A percentile compares a stretch with the other conserved stretches of the same genome.
Conservation (phyloP, 2,888 invertebrate species). For the Copidosoma aretas region DNA sequence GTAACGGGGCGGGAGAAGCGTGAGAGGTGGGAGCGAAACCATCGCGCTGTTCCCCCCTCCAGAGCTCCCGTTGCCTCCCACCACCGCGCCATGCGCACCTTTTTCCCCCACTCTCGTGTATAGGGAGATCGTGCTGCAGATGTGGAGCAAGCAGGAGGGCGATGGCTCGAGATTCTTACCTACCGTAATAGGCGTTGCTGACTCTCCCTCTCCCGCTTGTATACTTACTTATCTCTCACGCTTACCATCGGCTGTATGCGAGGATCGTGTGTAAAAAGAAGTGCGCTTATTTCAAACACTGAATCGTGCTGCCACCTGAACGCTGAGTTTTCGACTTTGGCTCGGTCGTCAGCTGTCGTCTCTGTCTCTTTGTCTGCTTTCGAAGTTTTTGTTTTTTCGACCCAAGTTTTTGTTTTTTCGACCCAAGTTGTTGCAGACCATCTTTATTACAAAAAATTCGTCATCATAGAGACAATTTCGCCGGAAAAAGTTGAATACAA, state of each 20-base stretch:
- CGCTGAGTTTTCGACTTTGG: slow-evolving; percentile 43
- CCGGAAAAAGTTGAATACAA: too few relatives aligned
- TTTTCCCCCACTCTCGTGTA: slow-evolving; percentile 1
- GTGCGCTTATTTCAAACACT: slow-evolving; percentile 47
- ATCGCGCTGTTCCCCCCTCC: neutral
- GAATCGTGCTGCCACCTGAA: slow-evolving; percentile 61
- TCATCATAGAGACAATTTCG: too few relatives aligned
- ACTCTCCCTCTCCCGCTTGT: neutral
- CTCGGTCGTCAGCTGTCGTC: slow-evolving; percentile 11
- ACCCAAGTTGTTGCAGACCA: neutral
- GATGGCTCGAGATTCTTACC: slow-evolving; percentile 1
- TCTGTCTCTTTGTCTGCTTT: neutral
- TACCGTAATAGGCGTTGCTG: slow-evolving; percentile 37
- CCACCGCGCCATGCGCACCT: neutral
- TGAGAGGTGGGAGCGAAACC: slow-evolving; percentile 1
- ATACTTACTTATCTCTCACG: slow-evolving; percentile 2
- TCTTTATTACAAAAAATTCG: too few relatives aligned
- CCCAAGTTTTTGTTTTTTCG: neutral
- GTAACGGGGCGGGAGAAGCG: neutral
- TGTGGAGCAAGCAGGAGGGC: neutral
- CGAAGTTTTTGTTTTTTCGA: neutral
- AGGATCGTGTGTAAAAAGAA: slow-evolving; percentile 20
- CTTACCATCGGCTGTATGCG: slow-evolving; percentile 45
- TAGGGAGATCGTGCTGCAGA: neutral
- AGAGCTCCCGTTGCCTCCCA: neutral